These are phyloP conservation scores for Agapostemon virescens DNA, from an alignment of 2,888 invertebrate species.

Conservation along the genomic window DNA sequence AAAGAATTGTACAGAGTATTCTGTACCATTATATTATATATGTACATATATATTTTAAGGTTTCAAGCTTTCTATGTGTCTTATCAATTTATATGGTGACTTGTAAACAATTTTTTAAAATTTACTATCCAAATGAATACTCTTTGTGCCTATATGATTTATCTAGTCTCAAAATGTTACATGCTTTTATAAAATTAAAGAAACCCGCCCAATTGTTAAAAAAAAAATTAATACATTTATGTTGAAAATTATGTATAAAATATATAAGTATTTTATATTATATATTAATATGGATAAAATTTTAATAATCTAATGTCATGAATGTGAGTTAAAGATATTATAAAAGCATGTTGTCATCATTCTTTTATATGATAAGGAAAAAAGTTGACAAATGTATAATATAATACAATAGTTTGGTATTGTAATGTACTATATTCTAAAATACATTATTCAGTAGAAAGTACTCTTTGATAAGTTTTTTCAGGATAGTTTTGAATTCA, in stretches of 20 bases:
- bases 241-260: not conserved
- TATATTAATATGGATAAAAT: not conserved
- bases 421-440: not conserved
- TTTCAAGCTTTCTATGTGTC: constrained; percentile 56
- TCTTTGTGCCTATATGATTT: not conserved
- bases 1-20: constrained; percentile 46
- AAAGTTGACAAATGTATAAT: not conserved
- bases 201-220: not conserved
- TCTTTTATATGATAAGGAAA: not conserved
- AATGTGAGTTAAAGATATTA: not conserved
- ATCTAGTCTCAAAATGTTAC: not conserved
- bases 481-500: not conserved
- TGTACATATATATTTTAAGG: constrained; percentile 44
- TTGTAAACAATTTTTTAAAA: not conserved
- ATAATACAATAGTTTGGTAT: not conserved
- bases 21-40: constrained; percentile 50
- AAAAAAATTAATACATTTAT: no score
- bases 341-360: not conserved
- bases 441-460: not conserved
- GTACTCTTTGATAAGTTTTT: not conserved
- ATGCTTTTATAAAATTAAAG: not conserved
- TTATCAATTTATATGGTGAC: constrained; percentile 41
- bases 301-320: not conserved
- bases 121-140: not conserved
- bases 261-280: not conserved